Base-by-base conservation (phyloP, 2,113 vertebrate genomes). In the Triplophysa tibetana region DNA sequence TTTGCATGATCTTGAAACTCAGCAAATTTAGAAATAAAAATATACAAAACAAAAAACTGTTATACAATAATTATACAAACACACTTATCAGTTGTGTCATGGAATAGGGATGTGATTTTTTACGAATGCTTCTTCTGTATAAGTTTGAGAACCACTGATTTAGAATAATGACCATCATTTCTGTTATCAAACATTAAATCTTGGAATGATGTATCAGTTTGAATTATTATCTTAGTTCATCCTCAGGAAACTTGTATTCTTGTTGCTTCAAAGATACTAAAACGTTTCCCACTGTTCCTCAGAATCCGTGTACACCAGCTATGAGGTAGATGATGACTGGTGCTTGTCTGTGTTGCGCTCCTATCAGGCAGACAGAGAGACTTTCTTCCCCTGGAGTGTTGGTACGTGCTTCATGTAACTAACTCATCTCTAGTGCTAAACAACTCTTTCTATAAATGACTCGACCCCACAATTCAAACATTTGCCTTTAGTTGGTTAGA, bases 261-360 rank as follows among this genome's bases (percentile, higher is more conserved):
- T 17, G 5, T 6, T 17, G 50, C 50, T 54, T 54, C 33, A 5
- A 38, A 7, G 33, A 38, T 6, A 38, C 33, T 7, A 0, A 38
- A 7, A 38, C 19, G 43, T 54, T 17, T 79, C 10, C 13, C 29
- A 52, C 8, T 43, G 26, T 75, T 78, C 60, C 69, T 29, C 81
- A 97, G 96, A 93, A 0, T 92, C 94, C 0, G 84, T 97, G 77
- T 95, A 95, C 75, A 94, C 92, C 8, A 83, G 86, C 26, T 95
- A 94, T 41, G 93, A 95, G 84, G 94, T 96, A 78, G 95, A 96
- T 3, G 95, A 96, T 4, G 95, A 96, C 84, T 97, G 96, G 96
- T 97, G 96, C 24, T 77, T 91, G 81, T 95, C 95, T 0, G 95
- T 97, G 26, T 91, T 97, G 81, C 93, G 91, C 87, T 96, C 96